These are phyloP conservation scores for Andrena fulva DNA, from an alignment of 2,888 invertebrate species.

Conservation along the genomic window DNA sequence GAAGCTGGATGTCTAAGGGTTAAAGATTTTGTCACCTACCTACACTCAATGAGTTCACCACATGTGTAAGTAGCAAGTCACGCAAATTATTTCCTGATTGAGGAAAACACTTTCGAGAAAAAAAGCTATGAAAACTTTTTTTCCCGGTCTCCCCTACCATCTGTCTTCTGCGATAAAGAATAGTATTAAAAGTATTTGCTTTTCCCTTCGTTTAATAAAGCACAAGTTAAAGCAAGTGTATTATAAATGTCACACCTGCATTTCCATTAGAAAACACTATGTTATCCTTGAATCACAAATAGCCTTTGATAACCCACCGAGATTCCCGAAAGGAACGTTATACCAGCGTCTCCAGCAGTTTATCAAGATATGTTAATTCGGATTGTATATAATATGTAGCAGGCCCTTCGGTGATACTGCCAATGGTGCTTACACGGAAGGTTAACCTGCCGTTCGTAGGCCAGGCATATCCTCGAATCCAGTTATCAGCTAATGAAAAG, in stretches of 20 bases:
- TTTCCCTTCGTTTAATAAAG: too few relatives aligned
- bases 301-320: constrained; percentile 13
- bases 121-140: too few relatives aligned
- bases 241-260: background rate
- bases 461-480: constrained; percentile 75
- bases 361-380: constrained; percentile 73
- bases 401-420: constrained; percentile 54
- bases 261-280: background rate
- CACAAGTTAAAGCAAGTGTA: too few relatives aligned
- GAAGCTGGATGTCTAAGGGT: too few relatives aligned
- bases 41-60: too few relatives aligned
- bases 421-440: constrained; percentile 66
- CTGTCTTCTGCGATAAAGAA: too few relatives aligned
- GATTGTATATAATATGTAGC: constrained; percentile 27
- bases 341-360: constrained; percentile 36
- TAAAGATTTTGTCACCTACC: too few relatives aligned
- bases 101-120: too few relatives aligned
- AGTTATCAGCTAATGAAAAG: constrained; percentile 84
- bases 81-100: too few relatives aligned
- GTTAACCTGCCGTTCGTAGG: constrained; percentile 82
- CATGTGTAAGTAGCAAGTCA: too few relatives aligned
- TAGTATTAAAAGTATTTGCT: too few relatives aligned
- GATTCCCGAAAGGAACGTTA: constrained; percentile 46
- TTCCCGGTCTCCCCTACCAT: too few relatives aligned
- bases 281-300: background rate